Percentiles rank a stretch among this genome's conserved stretches.
Evolutionary conservation across 2,797 vertebrate species (phyloP).

Genomic region (Graptemys geographica): DNA sequence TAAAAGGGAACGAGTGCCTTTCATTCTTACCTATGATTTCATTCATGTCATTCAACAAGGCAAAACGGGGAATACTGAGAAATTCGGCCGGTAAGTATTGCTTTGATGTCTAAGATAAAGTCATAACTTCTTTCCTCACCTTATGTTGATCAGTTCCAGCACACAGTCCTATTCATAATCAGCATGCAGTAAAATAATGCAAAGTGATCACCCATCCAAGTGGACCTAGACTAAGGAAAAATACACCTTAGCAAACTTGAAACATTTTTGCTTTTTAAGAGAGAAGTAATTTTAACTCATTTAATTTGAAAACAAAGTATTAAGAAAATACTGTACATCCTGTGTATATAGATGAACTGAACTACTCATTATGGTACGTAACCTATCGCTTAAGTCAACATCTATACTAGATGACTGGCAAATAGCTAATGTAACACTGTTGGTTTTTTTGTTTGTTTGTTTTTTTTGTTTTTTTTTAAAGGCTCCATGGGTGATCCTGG

Average conservation of each 20-base stretch:
- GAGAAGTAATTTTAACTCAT: background rate
- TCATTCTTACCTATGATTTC: slow-evolving; percentile 99
- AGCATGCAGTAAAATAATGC: background rate
- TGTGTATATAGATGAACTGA: background rate
- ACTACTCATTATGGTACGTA: background rate
- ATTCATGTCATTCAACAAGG: slow-evolving; percentile 99
- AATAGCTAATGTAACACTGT: background rate
- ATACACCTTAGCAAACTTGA: background rate
- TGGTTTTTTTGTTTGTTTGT: no score
- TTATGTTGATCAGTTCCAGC: background rate
- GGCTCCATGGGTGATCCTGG: background rate
- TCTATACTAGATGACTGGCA: background rate
- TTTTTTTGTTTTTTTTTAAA: background rate
- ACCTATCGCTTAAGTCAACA: background rate
- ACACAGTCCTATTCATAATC: background rate
- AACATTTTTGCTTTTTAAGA: background rate
- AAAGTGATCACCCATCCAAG: background rate
- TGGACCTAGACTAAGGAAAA: background rate
- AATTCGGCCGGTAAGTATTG: slow-evolving; percentile 91
- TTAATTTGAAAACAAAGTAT: background rate
- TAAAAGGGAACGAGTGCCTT: slow-evolving; percentile 98
- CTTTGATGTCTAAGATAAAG: background rate
- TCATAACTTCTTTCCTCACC: background rate
- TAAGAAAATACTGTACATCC: background rate
- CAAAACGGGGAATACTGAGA: slow-evolving; percentile 96